Evolutionary conservation across 2,797 vertebrate species (phyloP).

Genomic region (Peromyscus attwateri): DNA sequence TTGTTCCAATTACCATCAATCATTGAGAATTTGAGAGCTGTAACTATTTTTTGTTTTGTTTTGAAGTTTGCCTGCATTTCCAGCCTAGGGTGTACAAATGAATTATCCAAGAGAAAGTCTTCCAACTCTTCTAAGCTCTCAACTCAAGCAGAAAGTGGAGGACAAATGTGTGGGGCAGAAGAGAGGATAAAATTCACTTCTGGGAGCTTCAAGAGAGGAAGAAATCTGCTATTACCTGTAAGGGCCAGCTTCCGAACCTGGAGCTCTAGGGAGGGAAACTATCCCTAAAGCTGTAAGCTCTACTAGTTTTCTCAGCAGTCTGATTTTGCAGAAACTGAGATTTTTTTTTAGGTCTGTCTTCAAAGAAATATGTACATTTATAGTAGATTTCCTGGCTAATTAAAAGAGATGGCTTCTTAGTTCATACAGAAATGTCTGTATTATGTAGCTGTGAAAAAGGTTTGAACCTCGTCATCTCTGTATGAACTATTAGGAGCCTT

Average conservation of each 20-base stretch:
- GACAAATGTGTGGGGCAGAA: not conserved
- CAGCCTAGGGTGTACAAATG: not conserved
- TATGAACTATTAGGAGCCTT: constrained; percentile 7
- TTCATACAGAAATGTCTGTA: not conserved
- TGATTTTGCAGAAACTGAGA: constrained; percentile 12
- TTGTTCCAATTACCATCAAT: not conserved
- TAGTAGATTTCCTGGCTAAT: not conserved
- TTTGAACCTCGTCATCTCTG: not conserved
- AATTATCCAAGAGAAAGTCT: not conserved
- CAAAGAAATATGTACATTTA: not conserved
- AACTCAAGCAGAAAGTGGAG: not conserved
- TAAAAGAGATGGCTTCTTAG: constrained; percentile 7
- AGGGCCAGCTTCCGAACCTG: not conserved
- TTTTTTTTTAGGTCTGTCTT: not conserved
- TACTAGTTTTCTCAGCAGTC: not conserved
- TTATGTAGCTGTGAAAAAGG: not conserved
- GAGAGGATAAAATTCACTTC: not conserved
- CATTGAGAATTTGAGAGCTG: not conserved
- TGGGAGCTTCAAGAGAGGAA: not conserved
- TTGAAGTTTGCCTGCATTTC: not conserved
- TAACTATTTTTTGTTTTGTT: constrained; percentile 27
- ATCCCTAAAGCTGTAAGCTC: not conserved
- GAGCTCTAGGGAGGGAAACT: not conserved
- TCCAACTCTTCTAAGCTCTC: not conserved
- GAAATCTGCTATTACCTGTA: not conserved